These are phyloP conservation scores for Archaeoteleia sp. DNA, from an alignment of 2,888 invertebrate genomes.

Conservation along the genomic window DNA sequence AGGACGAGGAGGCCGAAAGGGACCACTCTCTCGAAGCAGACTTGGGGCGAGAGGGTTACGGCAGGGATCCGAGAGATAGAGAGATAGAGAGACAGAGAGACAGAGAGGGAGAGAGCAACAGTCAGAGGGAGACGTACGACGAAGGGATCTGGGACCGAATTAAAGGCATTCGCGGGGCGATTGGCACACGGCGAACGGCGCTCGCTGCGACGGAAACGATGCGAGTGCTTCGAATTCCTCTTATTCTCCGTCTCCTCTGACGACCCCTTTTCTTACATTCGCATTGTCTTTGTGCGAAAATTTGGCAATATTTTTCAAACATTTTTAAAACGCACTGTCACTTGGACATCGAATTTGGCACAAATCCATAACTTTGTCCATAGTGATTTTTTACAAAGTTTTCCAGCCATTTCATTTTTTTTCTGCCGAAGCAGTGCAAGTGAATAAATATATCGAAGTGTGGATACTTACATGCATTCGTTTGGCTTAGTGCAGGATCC, in stretches of 20 bases:
- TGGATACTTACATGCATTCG: conserved; percentile 94
- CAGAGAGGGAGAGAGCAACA: conserved; percentile 18
- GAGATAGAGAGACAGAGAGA: not conserved
- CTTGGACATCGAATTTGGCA: not conserved
- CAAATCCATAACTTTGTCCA: no score
- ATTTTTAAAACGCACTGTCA: no score
- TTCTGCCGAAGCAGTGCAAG: conserved; percentile 1
- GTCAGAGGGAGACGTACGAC: conserved; percentile 15
- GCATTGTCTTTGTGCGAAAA: conserved; percentile 17
- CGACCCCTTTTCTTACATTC: not conserved
- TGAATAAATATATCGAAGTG: conserved; percentile 7
- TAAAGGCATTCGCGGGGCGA: conserved; percentile 52
- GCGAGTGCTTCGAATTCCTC: conserved; percentile 56
- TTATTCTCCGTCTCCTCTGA: conserved; percentile 13
- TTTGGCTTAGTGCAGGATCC: conserved; percentile 94
- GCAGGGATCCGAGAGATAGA: conserved; percentile 18
- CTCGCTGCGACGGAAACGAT: conserved; percentile 56
- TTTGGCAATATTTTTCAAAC: conserved; percentile 28
- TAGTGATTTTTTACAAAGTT: no score
- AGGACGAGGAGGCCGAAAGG: conserved; percentile 8
- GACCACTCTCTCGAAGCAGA: conserved; percentile 31
- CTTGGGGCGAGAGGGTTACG: conserved; percentile 39
- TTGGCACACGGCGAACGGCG: conserved; percentile 49
- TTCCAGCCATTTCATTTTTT: no score
- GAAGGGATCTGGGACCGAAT: conserved; percentile 34